Percentiles rank a stretch among this genome's conserved stretches.
Evolutionary conservation across 1,140 invertebrate genomes (phyloP).

Genomic region (Tetragnatha versicolor): DNA sequence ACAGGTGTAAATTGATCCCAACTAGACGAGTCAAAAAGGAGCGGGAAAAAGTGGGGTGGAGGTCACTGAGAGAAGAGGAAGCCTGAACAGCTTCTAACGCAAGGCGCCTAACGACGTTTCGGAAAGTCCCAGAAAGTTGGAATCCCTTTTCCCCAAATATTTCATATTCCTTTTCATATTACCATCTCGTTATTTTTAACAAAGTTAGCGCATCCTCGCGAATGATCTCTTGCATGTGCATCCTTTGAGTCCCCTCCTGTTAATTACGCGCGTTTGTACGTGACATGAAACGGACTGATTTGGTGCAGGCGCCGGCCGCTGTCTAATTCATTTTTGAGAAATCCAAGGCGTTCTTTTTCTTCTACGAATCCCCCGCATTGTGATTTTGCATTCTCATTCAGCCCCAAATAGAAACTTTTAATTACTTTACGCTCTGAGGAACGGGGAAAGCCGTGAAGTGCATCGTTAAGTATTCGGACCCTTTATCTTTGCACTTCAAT

Average conservation of each 20-base stretch:
- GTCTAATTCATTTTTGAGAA: conserved; percentile 54
- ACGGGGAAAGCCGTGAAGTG: conserved; percentile 46
- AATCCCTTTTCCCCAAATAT: conserved; percentile 54
- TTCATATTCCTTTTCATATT: conserved; percentile 56
- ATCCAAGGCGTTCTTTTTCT: conserved; percentile 49
- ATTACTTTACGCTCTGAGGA: conserved; percentile 50
- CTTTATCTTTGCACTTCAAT: conserved; percentile 52
- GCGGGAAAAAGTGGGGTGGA: too few species aligned
- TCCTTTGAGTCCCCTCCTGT: conserved; percentile 50
- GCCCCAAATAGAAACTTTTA: conserved; percentile 54
- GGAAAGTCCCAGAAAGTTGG: conserved; percentile 40
- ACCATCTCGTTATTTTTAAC: conserved; percentile 54
- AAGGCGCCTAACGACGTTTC: not conserved
- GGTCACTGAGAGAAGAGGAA: too few species aligned
- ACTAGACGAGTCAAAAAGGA: too few species aligned
- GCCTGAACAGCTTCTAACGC: too few species aligned
- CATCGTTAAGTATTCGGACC: conserved; percentile 51
- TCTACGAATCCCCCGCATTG: conserved; percentile 28
- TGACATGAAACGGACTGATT: conserved; percentile 42
- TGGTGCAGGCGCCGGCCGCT: not conserved
- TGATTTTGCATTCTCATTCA: conserved; percentile 56
- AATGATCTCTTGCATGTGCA: conserved; percentile 22
- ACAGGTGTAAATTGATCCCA: too few species aligned
- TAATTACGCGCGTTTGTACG: conserved; percentile 52
- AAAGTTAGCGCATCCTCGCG: conserved; percentile 49